Percentiles rank a stretch among this genome's conserved stretches.
These are phyloP conservation scores for Podocnemis expansa DNA, from an alignment of 2,113 vertebrate species.

Conservation along the genomic window DNA sequence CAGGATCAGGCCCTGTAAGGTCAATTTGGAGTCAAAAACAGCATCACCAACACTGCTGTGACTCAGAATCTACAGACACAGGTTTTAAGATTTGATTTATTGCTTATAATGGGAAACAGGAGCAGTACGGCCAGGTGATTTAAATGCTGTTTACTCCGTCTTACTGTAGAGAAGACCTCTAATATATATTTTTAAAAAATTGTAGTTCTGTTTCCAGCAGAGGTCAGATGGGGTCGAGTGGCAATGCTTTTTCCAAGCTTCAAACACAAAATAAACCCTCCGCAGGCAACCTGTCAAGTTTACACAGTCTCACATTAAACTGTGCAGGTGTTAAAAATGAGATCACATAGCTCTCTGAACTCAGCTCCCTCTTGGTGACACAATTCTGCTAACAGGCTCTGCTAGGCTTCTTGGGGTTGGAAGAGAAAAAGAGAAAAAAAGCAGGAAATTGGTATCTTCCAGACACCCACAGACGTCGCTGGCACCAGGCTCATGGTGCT, in stretches of 20 bases:
- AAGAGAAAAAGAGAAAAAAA: background rate
- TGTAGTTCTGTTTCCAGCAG: background rate
- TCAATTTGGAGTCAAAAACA: background rate
- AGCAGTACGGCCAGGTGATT: background rate
- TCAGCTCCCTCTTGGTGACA: background rate
- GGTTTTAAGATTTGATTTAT: background rate
- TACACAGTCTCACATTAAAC: background rate
- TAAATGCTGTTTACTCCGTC: background rate
- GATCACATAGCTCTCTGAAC: background rate
- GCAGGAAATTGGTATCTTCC: background rate
- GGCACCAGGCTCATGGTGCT: too few species aligned
- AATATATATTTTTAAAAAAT: background rate
- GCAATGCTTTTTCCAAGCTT: background rate
- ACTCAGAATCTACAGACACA: background rate
- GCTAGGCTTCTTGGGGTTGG: background rate
- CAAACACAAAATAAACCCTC: slow-evolving; percentile 45
- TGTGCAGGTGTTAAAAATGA: background rate
- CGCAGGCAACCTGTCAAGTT: background rate
- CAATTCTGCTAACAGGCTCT: background rate
- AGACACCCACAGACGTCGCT: too few species aligned
- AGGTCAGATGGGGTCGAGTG: background rate
- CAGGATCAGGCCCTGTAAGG: background rate
- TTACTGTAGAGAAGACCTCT: background rate
- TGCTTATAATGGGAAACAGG: background rate
- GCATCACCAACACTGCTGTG: background rate